Percentiles rank a stretch among this genome's conserved stretches.
Evolutionary conservation across 2,113 vertebrate genomes (phyloP).

Genomic region (Pipa parva): DNA sequence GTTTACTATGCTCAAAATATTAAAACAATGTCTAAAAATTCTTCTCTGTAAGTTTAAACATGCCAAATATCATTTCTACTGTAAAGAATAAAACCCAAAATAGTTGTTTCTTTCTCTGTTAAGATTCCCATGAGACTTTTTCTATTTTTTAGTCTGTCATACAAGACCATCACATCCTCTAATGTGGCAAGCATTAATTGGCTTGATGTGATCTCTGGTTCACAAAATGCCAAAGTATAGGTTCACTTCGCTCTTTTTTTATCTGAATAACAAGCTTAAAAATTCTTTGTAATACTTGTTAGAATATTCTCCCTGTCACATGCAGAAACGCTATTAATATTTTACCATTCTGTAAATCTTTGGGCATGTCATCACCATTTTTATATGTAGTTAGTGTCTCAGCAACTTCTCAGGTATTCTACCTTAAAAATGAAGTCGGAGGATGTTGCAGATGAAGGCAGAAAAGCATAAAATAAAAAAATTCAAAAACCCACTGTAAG

Average conservation of each 20-base stretch:
- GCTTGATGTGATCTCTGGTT: constrained; percentile 2
- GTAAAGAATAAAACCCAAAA: too few relatives aligned
- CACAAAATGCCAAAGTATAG: neutral
- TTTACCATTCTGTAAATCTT: neutral
- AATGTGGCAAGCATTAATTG: constrained; percentile 14
- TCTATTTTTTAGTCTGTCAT: constrained; percentile 5
- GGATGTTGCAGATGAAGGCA: too few relatives aligned
- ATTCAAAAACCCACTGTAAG: too few relatives aligned
- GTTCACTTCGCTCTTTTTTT: neutral
- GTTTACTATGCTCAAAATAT: too few relatives aligned
- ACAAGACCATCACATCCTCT: neutral
- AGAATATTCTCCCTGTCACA: neutral
- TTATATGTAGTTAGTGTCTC: neutral
- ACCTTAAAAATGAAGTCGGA: neutral
- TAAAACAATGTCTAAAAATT: too few relatives aligned
- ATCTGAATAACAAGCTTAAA: constrained; percentile 10
- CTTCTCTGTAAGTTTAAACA: too few relatives aligned
- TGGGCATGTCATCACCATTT: neutral
- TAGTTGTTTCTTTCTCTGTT: too few relatives aligned
- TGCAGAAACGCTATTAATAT: neutral
- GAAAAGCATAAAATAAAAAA: too few relatives aligned
- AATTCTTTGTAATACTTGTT: constrained; percentile 9
- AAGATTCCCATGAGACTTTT: too few relatives aligned
- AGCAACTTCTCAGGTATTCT: neutral
- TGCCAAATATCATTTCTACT: too few relatives aligned